Base-by-base conservation (phyloP, 2,113 vertebrate species). In the Pardalotus punctatus region DNA sequence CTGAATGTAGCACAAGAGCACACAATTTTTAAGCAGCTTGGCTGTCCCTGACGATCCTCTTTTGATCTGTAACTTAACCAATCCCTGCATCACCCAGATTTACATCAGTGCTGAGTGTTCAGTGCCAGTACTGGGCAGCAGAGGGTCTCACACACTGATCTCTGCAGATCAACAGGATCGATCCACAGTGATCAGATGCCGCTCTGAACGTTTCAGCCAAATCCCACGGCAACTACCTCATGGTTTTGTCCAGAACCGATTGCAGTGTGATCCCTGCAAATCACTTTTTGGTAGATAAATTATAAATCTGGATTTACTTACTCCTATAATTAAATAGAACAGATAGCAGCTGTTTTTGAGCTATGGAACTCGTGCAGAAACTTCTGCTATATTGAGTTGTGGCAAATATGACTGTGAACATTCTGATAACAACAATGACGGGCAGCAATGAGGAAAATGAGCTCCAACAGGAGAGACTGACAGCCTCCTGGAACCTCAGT, bases 31-130 rank as follows among this genome's bases (percentile, higher is more conserved):
- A 58, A 84, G 43, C 84, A 93, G 40, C 40, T 48, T 61, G 40
- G 24, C 54, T 93, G 60, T 83, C 81, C 69, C 69, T 25, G 47
- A 69, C 66, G 81, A 87, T 35, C 50, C 47, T 54, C 73, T 89
- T 86, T 83, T 58, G 42, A 81, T 66, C 40, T 61, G 42, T 91
- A 91, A 87, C 61, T 90, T 91, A 87, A 93, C 42, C 81, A 65
- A 42, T 25, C 58, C n/a, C 36, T 43, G 24, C 50, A 66, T 40
- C 90, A 77, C 60, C 50, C 78, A 87, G 60, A 54, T 74, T n/a
- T 35, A 42, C 82, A 77, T 42, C 45, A 45, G 43, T 1, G 4
- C 31, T 23, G 22, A 12, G 47, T 42, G 33, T 27, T 79, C 5
- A 82, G 62, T 2, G 2, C 43, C 73, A 36, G 51, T 25, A 29